Percentiles rank a stretch among this genome's conserved stretches.
These are phyloP conservation scores for Plemyria rubiginata DNA, from an alignment of 2,888 invertebrate species.

Conservation along the genomic window DNA sequence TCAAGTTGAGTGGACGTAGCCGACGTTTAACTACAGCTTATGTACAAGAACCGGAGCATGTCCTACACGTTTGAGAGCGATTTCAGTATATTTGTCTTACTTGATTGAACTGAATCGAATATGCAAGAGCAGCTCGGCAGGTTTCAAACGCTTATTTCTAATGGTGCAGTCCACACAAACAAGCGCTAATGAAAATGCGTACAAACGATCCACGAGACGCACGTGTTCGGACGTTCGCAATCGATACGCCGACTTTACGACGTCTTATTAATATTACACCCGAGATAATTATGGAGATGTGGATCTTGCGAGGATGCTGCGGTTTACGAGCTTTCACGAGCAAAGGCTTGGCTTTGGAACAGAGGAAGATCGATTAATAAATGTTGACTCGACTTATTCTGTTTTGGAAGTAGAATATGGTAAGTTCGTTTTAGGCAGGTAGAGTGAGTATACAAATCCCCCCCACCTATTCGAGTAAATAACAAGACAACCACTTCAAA, in stretches of 20 bases:
- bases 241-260: slow-evolving; percentile 48
- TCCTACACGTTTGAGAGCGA: too few relatives aligned
- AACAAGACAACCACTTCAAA: too few relatives aligned
- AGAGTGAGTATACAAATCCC: too few relatives aligned
- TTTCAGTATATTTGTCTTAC: background rate
- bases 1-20: too few relatives aligned
- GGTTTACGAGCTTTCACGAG: slow-evolving; percentile 26
- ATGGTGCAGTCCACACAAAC: slow-evolving; percentile 22
- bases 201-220: slow-evolving; percentile 45
- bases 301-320: slow-evolving; percentile 22
- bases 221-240: slow-evolving; percentile 49
- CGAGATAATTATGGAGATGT: slow-evolving; percentile 19
- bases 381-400: background rate
- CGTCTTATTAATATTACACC: slow-evolving; percentile 31
- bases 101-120: background rate
- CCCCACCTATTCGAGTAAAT: too few relatives aligned
- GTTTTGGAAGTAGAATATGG: background rate
- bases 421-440: too few relatives aligned
- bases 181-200: slow-evolving; percentile 56
- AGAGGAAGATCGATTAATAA: background rate
- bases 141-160: slow-evolving; percentile 15
- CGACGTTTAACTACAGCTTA: too few relatives aligned
- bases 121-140: background rate
- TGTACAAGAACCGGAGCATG: too few relatives aligned
- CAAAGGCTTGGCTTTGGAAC: background rate